phyloP scores from a whole-genome alignment of 2,888 invertebrate species.

The Epistrophe grossulariae region DNA sequence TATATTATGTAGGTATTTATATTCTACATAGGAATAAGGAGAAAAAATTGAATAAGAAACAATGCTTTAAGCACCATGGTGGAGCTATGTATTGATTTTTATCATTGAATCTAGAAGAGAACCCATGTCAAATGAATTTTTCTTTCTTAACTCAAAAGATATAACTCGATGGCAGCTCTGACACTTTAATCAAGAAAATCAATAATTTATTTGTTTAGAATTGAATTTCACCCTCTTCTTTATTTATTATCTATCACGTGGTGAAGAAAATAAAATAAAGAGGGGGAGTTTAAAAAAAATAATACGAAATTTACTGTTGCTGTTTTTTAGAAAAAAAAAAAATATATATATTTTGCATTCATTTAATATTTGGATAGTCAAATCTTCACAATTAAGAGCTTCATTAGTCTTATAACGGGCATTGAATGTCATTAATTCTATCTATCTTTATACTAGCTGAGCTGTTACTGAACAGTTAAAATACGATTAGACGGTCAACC shows the following conservation, averaged over 20 bases:
- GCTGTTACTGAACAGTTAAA: no score
- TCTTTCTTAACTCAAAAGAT: neutral
- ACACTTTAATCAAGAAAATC: conserved; percentile 43
- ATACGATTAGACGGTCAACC: no score
- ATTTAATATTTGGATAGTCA: neutral
- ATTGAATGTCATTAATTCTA: no score
- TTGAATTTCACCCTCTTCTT: conserved; percentile 21
- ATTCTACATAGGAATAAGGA: neutral
- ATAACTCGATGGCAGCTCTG: conserved; percentile 38
- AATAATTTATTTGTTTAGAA: conserved; percentile 36
- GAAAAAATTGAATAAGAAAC: conserved; percentile 18
- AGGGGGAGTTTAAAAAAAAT: neutral
- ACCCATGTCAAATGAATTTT: conserved; percentile 22
- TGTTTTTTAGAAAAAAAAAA: neutral
- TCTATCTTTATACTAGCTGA: no score
- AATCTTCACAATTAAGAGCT: neutral
- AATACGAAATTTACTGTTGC: neutral
- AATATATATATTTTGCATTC: neutral
- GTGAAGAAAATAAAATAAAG: neutral
- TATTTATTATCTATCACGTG: conserved; percentile 15
- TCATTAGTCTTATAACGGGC: no score
- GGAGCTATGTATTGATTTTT: conserved; percentile 14
- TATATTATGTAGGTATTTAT: neutral
- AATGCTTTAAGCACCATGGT: conserved; percentile 7
- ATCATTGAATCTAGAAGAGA: conserved; percentile 5